Evolutionary conservation across 2,113 vertebrate genomes (phyloP), one percentile per base, ranked within the genome.

Genomic region (Oncorhynchus mykiss): DNA sequence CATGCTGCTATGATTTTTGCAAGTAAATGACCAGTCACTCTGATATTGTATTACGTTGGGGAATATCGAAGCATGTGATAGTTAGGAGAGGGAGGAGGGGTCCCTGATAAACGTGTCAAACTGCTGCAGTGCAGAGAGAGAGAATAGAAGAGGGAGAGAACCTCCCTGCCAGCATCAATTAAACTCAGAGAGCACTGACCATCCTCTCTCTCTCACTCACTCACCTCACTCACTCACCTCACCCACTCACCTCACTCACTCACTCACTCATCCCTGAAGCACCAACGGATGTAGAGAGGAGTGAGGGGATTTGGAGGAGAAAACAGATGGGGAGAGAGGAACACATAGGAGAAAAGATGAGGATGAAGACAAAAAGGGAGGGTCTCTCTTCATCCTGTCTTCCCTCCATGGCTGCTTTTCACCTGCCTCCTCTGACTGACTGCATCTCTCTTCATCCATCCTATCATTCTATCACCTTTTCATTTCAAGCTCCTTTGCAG

Each of bases 121-220:
- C 25, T 66, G 14, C 64, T 66, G 64, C 45, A 27, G 64, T 45
- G 39, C 27, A 29, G 13, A 24, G 16, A 16, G 59, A 67, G n/a
- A 51, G 68, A 70, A 34, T 59, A 81, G 64, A 82, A 24, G 82
- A 45, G 72, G 11, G 20, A 25, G 31, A 87, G 84, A 87, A 80
- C 80, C 83, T 84, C n/a, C 82, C 78, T 87, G 85, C 78, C 87
- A 87, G 72, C 76, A 84, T 84, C 71, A 84, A 88, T 87, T 89
- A 88, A 81, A 64, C 59, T 73, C 71, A 59, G 51, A 24, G 68
- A 89, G 82, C 76, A 83, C 74, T 80, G 75, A 80, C 78, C 49
- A 69, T 24, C 49, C 29, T 78, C 48, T 54, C 67, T 71, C n/a
- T 20, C 22, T 25, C 70, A 18, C 70, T 71, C 70, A 18, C 82